Conservation (phyloP, 2,888 invertebrate species). For the Spicauda simplicius region DNA sequence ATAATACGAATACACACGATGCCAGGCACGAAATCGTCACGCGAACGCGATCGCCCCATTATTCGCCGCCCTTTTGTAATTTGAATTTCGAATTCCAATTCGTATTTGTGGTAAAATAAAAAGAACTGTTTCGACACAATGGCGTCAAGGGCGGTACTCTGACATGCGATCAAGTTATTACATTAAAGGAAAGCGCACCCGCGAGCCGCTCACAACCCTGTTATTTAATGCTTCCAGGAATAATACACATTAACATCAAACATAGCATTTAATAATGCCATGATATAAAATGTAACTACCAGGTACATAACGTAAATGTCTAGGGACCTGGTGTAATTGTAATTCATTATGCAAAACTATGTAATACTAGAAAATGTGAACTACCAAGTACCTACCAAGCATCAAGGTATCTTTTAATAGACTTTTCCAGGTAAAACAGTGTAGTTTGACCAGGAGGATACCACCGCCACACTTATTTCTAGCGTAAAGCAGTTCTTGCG, state of each 20-base stretch:
- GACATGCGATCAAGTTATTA: conserved; percentile 86
- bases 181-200: conserved; percentile 82
- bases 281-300: conserved; percentile 32
- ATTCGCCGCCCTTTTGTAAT: conserved; percentile 84
- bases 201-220: conserved; percentile 64
- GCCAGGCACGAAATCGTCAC: conserved; percentile 66
- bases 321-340: conserved; percentile 7
- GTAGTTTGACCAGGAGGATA: too few relatives aligned
- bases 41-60: conserved; percentile 84
- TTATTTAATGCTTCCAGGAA: conserved; percentile 78
- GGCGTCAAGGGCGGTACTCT: conserved; percentile 84
- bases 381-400: neutral
- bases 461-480: too few relatives aligned
- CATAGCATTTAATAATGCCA: conserved; percentile 43
- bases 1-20: conserved; percentile 64
- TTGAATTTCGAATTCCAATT: conserved; percentile 85
- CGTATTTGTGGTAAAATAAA: conserved; percentile 84
- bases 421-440: too few relatives aligned
- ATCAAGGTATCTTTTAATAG: neutral
- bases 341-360: conserved; percentile 16
- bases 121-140: conserved; percentile 84
- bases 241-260: conserved; percentile 58
- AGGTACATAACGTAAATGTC: conserved; percentile 26
- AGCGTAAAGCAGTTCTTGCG: too few relatives aligned
- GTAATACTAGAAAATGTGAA: conserved; percentile 15